phyloP scores from a whole-genome alignment of 1,140 invertebrate species.

The Cecropterus lyciades region DNA sequence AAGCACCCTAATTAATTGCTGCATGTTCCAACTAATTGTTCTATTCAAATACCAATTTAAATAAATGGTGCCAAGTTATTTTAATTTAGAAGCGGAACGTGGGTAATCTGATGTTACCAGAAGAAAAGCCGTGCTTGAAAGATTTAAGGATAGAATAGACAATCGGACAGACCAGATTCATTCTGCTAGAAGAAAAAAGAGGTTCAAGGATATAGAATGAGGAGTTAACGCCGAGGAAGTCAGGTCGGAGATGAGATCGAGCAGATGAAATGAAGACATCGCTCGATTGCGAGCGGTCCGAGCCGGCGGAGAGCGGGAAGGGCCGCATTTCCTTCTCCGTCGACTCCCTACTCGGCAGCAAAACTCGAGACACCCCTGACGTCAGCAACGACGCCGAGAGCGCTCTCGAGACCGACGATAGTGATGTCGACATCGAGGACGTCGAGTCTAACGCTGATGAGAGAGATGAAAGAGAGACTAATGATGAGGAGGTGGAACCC shows the following conservation, averaged over 20 bases:
- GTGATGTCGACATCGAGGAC: conserved; percentile 78
- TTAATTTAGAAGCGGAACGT: background rate
- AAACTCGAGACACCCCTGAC: conserved; percentile 56
- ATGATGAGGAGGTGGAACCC: conserved; percentile 63
- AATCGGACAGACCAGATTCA: background rate
- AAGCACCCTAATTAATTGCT: background rate
- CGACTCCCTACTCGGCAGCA: conserved; percentile 70
- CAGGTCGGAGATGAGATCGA: conserved; percentile 62
- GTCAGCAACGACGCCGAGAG: conserved; percentile 71
- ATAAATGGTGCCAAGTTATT: background rate
- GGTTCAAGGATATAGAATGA: background rate
- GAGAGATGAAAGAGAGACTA: conserved; percentile 48
- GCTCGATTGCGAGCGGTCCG: conserved; percentile 77
- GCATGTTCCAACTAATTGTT: conserved; percentile 5
- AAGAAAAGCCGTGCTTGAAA: no score
- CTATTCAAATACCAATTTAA: conserved; percentile 10
- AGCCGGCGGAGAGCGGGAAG: conserved; percentile 72
- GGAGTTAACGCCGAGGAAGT: background rate
- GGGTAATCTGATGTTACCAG: no score
- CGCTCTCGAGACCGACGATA: conserved; percentile 70
- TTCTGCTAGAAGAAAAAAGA: background rate
- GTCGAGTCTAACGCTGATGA: conserved; percentile 67
- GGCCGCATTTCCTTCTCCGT: conserved; percentile 81
- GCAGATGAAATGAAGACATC: conserved; percentile 81
- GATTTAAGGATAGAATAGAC: no score